Conservation (phyloP, 2,888 invertebrate genomes). For the Sisyra nigra region DNA sequence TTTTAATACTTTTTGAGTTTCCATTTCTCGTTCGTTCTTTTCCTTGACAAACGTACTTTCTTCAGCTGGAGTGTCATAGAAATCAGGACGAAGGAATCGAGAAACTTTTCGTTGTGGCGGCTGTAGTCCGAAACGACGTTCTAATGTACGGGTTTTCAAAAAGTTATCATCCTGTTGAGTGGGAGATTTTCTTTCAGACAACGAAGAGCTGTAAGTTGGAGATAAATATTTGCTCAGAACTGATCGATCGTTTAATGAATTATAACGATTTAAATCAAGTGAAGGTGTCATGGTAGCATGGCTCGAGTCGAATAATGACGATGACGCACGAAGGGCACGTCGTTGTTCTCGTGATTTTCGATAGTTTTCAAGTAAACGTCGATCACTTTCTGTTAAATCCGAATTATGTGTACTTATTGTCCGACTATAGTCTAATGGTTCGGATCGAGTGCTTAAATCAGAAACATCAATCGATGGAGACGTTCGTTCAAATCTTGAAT, state of each 20-base stretch:
- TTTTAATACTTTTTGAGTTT: slow-evolving; percentile 48
- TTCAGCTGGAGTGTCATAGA: slow-evolving; percentile 52
- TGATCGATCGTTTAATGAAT: slow-evolving; percentile 29
- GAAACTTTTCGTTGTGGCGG: slow-evolving; percentile 43
- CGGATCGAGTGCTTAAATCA: slow-evolving; percentile 2
- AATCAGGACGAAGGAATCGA: slow-evolving; percentile 62
- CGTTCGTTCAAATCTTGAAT: neutral
- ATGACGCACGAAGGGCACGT: slow-evolving; percentile 6
- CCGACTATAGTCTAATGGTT: neutral
- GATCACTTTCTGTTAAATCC: slow-evolving; percentile 9
- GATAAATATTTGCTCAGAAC: slow-evolving; percentile 38
- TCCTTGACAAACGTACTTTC: slow-evolving; percentile 48
- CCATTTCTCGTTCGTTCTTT: slow-evolving; percentile 45
- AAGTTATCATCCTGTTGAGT: neutral
- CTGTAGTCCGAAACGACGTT: slow-evolving; percentile 17
- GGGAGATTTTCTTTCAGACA: slow-evolving; percentile 20
- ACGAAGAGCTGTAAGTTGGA: slow-evolving; percentile 20
- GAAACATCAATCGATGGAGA: neutral
- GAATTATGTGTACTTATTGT: slow-evolving; percentile 2
- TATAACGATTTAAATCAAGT: slow-evolving; percentile 1
- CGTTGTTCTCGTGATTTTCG: slow-evolving; percentile 6
- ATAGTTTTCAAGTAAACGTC: slow-evolving; percentile 7
- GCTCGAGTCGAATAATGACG: neutral
- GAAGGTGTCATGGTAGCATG: too few species aligned
- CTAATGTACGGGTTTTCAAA: slow-evolving; percentile 6